These are phyloP conservation scores for Avahi laniger DNA, from an alignment of 2,797 vertebrate species.

Conservation along the genomic window DNA sequence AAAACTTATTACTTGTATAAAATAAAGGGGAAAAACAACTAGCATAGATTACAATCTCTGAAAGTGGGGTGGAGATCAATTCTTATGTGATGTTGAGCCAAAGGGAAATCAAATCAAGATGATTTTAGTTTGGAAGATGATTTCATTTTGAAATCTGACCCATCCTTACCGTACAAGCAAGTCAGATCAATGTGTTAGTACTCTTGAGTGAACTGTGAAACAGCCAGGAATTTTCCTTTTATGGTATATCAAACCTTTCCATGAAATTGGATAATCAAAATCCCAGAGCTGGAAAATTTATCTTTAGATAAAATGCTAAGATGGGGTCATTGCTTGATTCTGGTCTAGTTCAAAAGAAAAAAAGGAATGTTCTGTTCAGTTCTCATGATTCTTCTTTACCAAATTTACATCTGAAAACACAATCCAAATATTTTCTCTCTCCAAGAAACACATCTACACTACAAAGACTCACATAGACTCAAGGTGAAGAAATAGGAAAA, in stretches of 20 bases:
- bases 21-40: background rate
- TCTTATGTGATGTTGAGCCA: background rate
- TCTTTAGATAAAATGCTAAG: background rate
- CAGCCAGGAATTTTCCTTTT: background rate
- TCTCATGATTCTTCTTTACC: background rate
- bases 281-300: background rate
- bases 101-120: slow-evolving; percentile 7
- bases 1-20: background rate
- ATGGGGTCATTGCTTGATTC: background rate
- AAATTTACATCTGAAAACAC: background rate
- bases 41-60: background rate
- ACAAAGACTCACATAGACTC: too few species aligned
- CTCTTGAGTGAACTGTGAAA: background rate
- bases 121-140: background rate
- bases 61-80: background rate
- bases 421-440: too few species aligned
- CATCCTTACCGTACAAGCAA: background rate
- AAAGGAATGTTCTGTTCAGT: background rate
- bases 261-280: background rate
- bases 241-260: background rate
- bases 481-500: too few species aligned
- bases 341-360: slow-evolving; percentile 1
- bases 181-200: background rate
- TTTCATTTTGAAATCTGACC: background rate
- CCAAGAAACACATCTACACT: background rate